A percentile compares a stretch with the other conserved stretches of the same genome.
Conservation (phyloP, 2,113 vertebrate species). For the Halcyon malimbica region DNA sequence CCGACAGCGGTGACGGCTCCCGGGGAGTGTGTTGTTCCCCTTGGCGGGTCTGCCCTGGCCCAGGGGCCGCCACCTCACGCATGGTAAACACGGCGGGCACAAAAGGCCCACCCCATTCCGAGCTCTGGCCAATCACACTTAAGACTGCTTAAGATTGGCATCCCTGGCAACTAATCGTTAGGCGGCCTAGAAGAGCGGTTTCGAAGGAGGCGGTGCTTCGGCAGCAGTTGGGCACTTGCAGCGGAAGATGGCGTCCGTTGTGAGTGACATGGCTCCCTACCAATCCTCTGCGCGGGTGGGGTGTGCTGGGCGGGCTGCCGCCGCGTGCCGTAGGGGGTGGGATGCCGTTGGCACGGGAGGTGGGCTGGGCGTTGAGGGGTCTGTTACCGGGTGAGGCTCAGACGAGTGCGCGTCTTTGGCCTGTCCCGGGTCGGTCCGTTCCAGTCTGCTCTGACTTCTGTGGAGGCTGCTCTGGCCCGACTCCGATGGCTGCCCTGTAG, state of each 20-base stretch:
- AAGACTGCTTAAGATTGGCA: neutral
- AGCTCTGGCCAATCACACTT: neutral
- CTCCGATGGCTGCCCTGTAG: neutral
- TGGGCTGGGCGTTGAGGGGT: rapidly evolving
- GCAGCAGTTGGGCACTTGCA: neutral
- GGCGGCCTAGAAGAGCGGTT: neutral
- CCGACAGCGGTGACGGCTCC: conserved; percentile 49
- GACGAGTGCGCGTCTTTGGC: rapidly evolving
- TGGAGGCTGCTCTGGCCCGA: rapidly evolving
- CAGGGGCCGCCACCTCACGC: neutral
- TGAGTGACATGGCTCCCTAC: rapidly evolving
- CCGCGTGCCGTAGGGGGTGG: rapidly evolving
- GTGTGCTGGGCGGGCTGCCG: no score
- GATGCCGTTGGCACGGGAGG: rapidly evolving
- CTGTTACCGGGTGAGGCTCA: rapidly evolving
- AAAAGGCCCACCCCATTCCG: no score
- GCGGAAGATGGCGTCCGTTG: rapidly evolving
- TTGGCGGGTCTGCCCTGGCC: no score
- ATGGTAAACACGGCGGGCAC: neutral
- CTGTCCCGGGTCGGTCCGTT: no score
- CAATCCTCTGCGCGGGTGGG: rapidly evolving
- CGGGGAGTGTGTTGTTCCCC: no score
- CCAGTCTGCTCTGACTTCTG: rapidly evolving
- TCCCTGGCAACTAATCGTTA: neutral
- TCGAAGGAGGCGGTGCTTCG: neutral